Base-by-base conservation (phyloP, 1,140 invertebrate species). In the Capitella teleta region DNA sequence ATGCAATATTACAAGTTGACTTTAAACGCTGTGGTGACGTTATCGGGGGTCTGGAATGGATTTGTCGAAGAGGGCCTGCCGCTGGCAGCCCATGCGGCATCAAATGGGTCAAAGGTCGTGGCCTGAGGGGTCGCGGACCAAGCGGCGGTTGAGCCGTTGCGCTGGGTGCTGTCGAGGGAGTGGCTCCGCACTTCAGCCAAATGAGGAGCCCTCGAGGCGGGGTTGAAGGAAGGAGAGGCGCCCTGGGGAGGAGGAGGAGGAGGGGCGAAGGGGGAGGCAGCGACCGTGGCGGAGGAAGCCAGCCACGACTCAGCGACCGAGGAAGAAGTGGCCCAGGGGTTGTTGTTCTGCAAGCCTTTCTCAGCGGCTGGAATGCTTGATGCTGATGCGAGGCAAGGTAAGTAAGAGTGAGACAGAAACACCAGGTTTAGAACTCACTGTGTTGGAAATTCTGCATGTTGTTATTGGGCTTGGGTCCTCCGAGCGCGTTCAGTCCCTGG, bases 11-110 rank as follows among this genome's bases (percentile, higher is more conserved):
- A 78, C 74, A 79, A 77, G 51, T 78, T 74, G 23, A 79, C 76
- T 61, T 79, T 74, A 61, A 79, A 79, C 30, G 77, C 68, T 58
- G 77, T 78, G 6, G 77, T 69, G 46, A 72, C 62, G 34, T 66
- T 60, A 40, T 62, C 69, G 54, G 77, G 77, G 3, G 77, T 74
- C 55, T 61, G 59, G 42, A 52, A 53, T 28, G 53, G 32, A 51
- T 52, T 55, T 8, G 47, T 53, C 37, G 50, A 44, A 24, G 62
- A 56, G 38, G 61, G 62, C 18, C 61, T 56, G 26, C 65, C 63
- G 28, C 69, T 66, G 37, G 82, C 81, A 1, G 82, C 85, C 86
- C 87, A 89, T 60, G 87, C 86, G 5, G 85, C 85, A 66, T 89
- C 85, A 62, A 89, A 89, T 0, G 86, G 86, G 74, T 91, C 86